Base-by-base conservation (phyloP, 2,797 vertebrate genomes). In the Rallus crepitans region DNA sequence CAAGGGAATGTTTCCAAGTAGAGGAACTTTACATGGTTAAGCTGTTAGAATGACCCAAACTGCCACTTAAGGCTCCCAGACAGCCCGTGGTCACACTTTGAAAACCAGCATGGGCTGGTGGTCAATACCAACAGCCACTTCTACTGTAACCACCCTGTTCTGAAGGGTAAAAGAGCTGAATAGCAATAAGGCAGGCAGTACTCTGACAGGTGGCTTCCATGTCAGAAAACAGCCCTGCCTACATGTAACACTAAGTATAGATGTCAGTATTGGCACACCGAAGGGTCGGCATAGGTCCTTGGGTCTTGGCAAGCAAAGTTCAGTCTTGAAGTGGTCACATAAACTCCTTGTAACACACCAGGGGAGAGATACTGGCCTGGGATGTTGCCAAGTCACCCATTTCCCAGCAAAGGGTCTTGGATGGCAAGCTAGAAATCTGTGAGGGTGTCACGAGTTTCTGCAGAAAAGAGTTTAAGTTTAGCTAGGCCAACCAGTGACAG, bases 201-300 rank as follows among this genome's bases (percentile, higher is more conserved):
- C 18, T 35, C 27, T 77, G 53, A 37, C 15, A 4, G 0, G 37
- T 63, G 53, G 15, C 18, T 24, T 81, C 20, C 28, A 23, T 20
- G 40, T 7, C 18, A 59, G 48, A 72, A 7, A 68, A 37, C 33
- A 87, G 25, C 18, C 25, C 37, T 77, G 15, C 31, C 28, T 68
- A 55, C 18, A 33, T 1, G 1, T 52, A 47, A 79, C 28, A 45
- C 8, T n/a, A 61, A 50, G 14, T 31, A 6, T 7, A 80, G 19
- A 31, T 48, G 33, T 48, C 2, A 0, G 14, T 18, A 61, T 8
- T 37, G 33, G 47, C 42, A 81, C 11, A 15, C 30, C 28, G 63
- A 6, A 83, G 40, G 12, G 23, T 2, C 28, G 9, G n/a, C 2
- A 0, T 45, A 21, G 18, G 25, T 27, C 23, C 12, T 45, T 66